Evolutionary conservation across 2,113 vertebrate genomes (phyloP).

Genomic region (Macrotis lagotis): DNA sequence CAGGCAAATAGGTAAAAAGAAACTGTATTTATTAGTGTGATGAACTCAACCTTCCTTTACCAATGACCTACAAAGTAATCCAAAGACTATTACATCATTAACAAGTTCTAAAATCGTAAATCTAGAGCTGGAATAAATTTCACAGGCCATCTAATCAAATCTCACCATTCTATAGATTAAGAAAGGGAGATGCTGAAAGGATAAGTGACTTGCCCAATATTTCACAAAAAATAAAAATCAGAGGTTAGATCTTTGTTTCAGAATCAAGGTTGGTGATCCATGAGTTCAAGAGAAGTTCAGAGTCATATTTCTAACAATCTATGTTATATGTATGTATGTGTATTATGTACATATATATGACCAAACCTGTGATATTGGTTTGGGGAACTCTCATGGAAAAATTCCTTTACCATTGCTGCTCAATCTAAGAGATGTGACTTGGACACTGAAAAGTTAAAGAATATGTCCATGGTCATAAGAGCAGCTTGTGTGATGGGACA

Average conservation of each 20-base stretch:
- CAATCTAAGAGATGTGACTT: not conserved
- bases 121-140: not conserved
- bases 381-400: not conserved
- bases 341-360: too few relatives aligned
- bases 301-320: not conserved
- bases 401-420: not conserved
- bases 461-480: not conserved
- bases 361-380: not conserved
- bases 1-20: not conserved
- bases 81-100: not conserved
- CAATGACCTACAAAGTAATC: not conserved
- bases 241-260: slow-evolving; percentile 16
- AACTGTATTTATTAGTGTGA: slow-evolving; percentile 18
- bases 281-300: not conserved
- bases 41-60: slow-evolving; percentile 22
- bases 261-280: not conserved
- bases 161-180: not conserved
- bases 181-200: not conserved
- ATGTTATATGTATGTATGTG: not conserved
- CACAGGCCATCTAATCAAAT: not conserved
- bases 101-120: not conserved
- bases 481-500: not conserved
- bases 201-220: not conserved
- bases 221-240: not conserved
- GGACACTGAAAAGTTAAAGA: not conserved